Evolutionary conservation across 2,797 vertebrate species (phyloP).

Genomic region (Pantherophis alleghaniensis): DNA sequence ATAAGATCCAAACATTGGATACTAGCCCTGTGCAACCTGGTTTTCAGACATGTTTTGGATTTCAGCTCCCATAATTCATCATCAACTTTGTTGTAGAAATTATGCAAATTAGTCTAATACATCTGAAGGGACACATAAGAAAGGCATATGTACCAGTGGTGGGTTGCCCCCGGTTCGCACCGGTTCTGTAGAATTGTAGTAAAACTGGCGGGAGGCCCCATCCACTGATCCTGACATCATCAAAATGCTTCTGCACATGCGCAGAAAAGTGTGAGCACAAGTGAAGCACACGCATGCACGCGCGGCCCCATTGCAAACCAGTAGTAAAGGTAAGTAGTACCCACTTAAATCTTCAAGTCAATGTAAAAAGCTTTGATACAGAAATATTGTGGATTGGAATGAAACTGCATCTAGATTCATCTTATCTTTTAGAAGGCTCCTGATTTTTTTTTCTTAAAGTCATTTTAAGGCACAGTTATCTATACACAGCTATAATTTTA

Average conservation of each 20-base stretch:
- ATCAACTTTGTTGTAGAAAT: not conserved
- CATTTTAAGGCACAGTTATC: not conserved
- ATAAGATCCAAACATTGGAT: not conserved
- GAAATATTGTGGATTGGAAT: not conserved
- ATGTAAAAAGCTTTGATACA: not conserved
- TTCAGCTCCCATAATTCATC: not conserved
- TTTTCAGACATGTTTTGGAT: not conserved
- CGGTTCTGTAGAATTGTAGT: no score
- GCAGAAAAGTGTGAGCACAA: no score
- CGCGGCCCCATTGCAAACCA: no score
- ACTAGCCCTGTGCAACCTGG: not conserved
- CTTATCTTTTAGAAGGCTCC: not conserved
- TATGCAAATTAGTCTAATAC: not conserved
- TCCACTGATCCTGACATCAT: no score
- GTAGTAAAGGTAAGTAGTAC: no score
- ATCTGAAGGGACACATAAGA: not conserved
- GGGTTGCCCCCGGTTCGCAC: no score
- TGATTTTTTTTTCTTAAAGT: not conserved
- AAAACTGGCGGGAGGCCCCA: no score
- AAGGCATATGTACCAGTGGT: not conserved
- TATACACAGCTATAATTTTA: not conserved
- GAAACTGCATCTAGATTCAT: not conserved
- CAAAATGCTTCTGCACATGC: no score
- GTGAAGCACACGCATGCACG: no score
- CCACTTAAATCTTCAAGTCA: not conserved